A percentile compares a stretch with the other conserved stretches of the same genome.
Evolutionary conservation across 1,140 invertebrate species (phyloP).

Genomic region (Hylyphantes graminicola): DNA sequence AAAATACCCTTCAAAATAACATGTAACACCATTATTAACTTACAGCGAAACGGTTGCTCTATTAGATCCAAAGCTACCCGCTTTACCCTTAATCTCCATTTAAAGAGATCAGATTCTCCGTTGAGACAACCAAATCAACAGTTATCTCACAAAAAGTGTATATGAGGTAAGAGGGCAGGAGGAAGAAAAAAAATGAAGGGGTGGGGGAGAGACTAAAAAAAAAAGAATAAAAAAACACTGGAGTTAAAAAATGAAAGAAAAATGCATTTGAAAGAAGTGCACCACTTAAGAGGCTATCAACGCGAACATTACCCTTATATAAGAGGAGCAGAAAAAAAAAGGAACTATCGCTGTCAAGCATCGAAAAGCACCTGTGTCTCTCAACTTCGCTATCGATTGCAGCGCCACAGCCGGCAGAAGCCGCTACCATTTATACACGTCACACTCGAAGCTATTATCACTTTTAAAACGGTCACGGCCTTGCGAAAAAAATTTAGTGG

Average conservation of each 20-base stretch:
- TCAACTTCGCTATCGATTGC: constrained; percentile 49
- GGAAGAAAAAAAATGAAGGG: constrained; percentile 37
- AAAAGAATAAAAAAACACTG: constrained; percentile 33
- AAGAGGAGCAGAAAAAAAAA: constrained; percentile 46
- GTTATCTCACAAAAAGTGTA: constrained; percentile 55
- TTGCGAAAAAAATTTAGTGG: constrained; percentile 24
- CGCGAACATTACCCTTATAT: constrained; percentile 57
- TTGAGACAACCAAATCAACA: constrained; percentile 58
- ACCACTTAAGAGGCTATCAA: constrained; percentile 59
- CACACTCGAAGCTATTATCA: constrained; percentile 57
- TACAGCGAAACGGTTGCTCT: background rate
- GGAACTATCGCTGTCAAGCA: constrained; percentile 60
- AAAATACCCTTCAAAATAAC: background rate
- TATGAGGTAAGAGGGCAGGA: constrained; percentile 8
- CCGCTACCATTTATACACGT: constrained; percentile 58
- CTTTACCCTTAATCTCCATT: constrained; percentile 49
- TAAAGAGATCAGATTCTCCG: constrained; percentile 46
- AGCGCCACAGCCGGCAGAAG: constrained; percentile 51
- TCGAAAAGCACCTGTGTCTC: constrained; percentile 59
- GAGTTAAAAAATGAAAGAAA: constrained; percentile 52
- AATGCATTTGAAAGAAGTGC: constrained; percentile 57
- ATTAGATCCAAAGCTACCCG: constrained; percentile 27
- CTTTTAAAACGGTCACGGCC: constrained; percentile 60
- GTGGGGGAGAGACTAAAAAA: constrained; percentile 34
- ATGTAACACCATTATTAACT: too few species aligned